Evolutionary conservation across 2,888 invertebrate genomes (phyloP).

Genomic region (Podotricha telesiphe): DNA sequence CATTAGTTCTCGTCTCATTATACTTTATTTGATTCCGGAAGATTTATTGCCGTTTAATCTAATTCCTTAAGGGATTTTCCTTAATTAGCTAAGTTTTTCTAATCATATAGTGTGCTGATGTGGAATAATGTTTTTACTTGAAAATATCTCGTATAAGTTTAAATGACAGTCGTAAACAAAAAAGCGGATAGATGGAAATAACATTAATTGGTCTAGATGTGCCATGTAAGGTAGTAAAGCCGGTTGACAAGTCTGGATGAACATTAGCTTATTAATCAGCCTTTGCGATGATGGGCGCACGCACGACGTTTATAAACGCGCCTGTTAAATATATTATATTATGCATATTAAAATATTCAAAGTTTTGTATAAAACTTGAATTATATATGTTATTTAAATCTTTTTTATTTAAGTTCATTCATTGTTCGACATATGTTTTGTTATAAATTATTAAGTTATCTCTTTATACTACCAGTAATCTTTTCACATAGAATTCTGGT

Average conservation of each 20-base stretch:
- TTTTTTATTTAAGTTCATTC: not conserved
- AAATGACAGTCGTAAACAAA: constrained; percentile 58
- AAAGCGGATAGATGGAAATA: constrained; percentile 53
- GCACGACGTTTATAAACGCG: constrained; percentile 18
- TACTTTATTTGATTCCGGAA: constrained; percentile 20
- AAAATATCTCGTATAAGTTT: constrained; percentile 52
- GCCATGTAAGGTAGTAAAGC: constrained; percentile 41
- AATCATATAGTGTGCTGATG: constrained; percentile 24
- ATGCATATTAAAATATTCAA: not conserved
- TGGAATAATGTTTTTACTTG: constrained; percentile 33
- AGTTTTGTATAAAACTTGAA: not conserved
- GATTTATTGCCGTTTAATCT: constrained; percentile 40
- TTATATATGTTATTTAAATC: not conserved
- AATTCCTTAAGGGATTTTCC: constrained; percentile 35
- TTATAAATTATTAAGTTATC: too few relatives aligned
- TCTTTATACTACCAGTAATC: too few relatives aligned
- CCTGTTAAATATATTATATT: constrained; percentile 14
- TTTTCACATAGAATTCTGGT: too few relatives aligned
- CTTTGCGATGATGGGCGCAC: constrained; percentile 8
- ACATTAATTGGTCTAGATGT: constrained; percentile 53
- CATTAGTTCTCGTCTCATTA: constrained; percentile 27
- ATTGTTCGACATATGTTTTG: not conserved
- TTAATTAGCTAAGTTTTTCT: constrained; percentile 38
- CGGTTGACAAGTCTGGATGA: constrained; percentile 28
- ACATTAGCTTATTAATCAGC: constrained; percentile 31